phyloP scores from a whole-genome alignment of 2,888 invertebrate species.

The Biston betularia region DNA sequence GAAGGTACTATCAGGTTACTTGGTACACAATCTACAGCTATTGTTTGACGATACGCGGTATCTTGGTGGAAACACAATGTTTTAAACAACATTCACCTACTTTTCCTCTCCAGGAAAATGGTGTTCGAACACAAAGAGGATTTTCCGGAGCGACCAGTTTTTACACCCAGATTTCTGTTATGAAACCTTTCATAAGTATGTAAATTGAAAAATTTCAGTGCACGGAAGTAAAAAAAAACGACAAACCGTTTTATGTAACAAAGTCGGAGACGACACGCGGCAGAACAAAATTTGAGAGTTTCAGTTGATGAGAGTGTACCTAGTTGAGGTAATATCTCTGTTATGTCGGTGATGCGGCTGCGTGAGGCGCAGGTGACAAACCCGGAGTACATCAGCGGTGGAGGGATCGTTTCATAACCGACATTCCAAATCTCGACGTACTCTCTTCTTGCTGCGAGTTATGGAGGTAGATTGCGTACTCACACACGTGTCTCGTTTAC shows the following conservation, averaged over 20 bases:
- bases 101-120: conserved; percentile 51
- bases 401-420: conserved; percentile 60
- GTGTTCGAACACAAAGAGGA: conserved; percentile 54
- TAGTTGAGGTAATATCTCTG: conserved; percentile 54
- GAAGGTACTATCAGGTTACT: conserved; percentile 7
- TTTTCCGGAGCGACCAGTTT: conserved; percentile 59
- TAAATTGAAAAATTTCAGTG: conserved; percentile 68
- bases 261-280: conserved; percentile 54
- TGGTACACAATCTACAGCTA: not conserved
- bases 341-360: conserved; percentile 60
- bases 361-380: conserved; percentile 61
- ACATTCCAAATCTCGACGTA: conserved; percentile 65
- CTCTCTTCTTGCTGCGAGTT: conserved; percentile 29
- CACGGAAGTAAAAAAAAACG: conserved; percentile 60
- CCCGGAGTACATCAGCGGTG: conserved; percentile 57
- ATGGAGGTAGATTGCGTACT: conserved; percentile 23
- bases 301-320: conserved; percentile 61
- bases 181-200: conserved; percentile 70
- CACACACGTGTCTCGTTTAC: conserved; percentile 59
- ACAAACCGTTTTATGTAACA: conserved; percentile 57
- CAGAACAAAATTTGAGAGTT: conserved; percentile 51
- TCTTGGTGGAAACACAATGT: conserved; percentile 18
- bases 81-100: conserved; percentile 40
- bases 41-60: conserved; percentile 19
- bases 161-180: conserved; percentile 62